phyloP scores from a whole-genome alignment of 2,888 invertebrate genomes.

The Caenorhabditis uteleia region DNA sequence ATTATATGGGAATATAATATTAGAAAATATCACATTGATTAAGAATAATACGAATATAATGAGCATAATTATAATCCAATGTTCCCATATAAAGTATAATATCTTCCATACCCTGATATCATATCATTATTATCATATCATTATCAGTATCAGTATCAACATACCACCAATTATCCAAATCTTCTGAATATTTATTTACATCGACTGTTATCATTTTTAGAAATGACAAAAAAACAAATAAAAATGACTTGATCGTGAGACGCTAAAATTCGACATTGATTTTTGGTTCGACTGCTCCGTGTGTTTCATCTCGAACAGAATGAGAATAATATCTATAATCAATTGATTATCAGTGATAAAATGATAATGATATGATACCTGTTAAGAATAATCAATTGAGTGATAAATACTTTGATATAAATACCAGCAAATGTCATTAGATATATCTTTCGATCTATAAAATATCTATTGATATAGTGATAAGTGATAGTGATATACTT shows the following conservation, averaged over 20 bases:
- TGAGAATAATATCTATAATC: too few relatives aligned
- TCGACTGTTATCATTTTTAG: constrained; percentile 26
- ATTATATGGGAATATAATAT: constrained; percentile 29
- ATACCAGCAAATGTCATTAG: too few relatives aligned
- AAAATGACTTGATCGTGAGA: too few relatives aligned
- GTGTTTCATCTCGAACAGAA: too few relatives aligned
- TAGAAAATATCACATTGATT: constrained; percentile 18
- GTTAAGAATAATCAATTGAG: too few relatives aligned
- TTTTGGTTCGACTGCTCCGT: too few relatives aligned
- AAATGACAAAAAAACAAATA: too few relatives aligned
- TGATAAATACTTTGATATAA: too few relatives aligned
- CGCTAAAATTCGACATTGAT: too few relatives aligned
- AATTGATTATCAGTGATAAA: too few relatives aligned
- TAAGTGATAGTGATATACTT: constrained; percentile 3
- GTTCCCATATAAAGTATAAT: constrained; percentile 8
- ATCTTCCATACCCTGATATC: constrained; percentile 17
- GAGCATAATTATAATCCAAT: constrained; percentile 27
- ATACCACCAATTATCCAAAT: constrained; percentile 27
- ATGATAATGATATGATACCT: too few relatives aligned
- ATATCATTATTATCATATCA: neutral
- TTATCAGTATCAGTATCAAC: neutral
- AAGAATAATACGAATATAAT: constrained; percentile 11
- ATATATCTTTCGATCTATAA: too few relatives aligned
- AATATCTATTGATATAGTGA: neutral
- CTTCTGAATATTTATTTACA: constrained; percentile 18